Conservation (phyloP, 2,888 invertebrate species). For the Dyspetes luteomarginatus region DNA sequence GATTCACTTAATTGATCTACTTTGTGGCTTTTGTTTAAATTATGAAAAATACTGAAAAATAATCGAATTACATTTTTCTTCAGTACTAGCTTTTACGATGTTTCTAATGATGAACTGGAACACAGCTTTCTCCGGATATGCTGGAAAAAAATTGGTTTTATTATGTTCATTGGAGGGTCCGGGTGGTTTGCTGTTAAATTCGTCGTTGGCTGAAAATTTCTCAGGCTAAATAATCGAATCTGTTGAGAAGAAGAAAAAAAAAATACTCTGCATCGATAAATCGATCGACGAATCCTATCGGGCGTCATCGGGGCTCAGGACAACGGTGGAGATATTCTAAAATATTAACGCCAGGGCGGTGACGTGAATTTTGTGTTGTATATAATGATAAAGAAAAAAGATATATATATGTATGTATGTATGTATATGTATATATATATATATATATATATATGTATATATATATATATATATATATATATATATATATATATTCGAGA, state of each 20-base stretch:
- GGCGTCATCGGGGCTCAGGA: conserved; percentile 57
- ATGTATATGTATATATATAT: background rate
- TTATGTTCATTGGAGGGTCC: background rate
- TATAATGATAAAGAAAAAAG: conserved; percentile 24
- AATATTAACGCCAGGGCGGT: conserved; percentile 48
- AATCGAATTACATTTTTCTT: background rate
- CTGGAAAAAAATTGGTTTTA: background rate
- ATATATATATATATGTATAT: background rate
- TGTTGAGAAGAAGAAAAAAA: background rate
- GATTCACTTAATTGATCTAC: too few relatives aligned
- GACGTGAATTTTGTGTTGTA: conserved; percentile 36
- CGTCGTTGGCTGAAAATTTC: conserved; percentile 46
- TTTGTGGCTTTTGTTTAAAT: too few relatives aligned
- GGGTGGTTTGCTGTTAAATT: background rate
- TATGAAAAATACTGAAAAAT: background rate
- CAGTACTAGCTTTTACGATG: background rate
- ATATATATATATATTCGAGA: conserved; percentile 33
- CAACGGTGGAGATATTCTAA: conserved; percentile 47
- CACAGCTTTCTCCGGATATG: background rate
- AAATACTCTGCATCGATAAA: conserved; percentile 10
- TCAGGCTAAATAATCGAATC: background rate
- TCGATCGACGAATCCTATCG: conserved; percentile 39
- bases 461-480: too few relatives aligned
- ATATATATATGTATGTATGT: background rate
- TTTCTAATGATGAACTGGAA: background rate